phyloP scores from a whole-genome alignment of 2,797 vertebrate species.

The Octomys mimax region DNA sequence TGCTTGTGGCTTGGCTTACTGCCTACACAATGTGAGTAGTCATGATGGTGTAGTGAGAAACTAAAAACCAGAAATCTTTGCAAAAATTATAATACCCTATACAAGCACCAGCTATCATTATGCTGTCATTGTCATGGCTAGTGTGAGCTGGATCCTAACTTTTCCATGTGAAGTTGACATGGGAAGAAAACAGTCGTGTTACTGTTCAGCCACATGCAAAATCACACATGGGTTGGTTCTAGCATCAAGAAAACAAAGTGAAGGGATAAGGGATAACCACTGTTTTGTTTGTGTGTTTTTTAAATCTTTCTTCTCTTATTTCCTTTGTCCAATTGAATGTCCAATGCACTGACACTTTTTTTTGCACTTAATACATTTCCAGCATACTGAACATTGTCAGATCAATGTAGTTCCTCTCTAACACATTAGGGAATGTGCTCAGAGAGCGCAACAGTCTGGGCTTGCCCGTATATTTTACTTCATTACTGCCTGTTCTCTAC shows the following conservation, averaged over 20 bases:
- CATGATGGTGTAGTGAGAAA: neutral
- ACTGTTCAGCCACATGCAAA: neutral
- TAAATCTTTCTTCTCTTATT: neutral
- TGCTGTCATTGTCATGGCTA: neutral
- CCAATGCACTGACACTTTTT: neutral
- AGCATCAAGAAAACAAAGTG: neutral
- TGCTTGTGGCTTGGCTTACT: neutral
- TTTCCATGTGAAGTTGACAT: neutral
- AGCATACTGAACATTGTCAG: neutral
- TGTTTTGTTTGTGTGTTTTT: no score
- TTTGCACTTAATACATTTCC: neutral
- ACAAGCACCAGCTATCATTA: neutral
- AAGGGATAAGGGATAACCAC: neutral
- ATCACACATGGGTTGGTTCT: neutral
- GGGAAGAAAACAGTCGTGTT: neutral
- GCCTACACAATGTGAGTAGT: neutral
- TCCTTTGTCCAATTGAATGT: neutral
- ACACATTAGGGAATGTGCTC: neutral
- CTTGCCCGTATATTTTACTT: neutral
- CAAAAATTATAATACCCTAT: neutral
- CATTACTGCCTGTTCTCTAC: neutral
- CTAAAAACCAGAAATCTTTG: neutral
- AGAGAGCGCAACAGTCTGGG: neutral
- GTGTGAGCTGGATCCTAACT: neutral
- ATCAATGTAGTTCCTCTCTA: neutral